Evolutionary conservation across 2,113 vertebrate genomes (phyloP).

Genomic region (Bostrychus sinensis): DNA sequence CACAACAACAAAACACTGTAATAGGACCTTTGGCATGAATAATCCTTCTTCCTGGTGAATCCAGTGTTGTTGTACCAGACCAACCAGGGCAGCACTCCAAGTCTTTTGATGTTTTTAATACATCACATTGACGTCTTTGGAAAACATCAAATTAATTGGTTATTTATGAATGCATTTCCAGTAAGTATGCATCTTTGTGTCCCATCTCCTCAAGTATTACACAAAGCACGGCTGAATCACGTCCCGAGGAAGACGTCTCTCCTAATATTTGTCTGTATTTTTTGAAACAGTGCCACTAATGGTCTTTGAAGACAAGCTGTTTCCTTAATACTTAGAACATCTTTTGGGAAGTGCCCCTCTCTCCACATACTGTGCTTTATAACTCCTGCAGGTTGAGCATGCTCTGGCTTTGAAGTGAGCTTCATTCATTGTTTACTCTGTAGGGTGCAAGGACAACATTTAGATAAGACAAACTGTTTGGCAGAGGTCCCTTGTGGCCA

Average conservation of each 20-base stretch:
- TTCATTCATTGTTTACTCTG: conserved; percentile 56
- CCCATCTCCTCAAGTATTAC: neutral
- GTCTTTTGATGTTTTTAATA: too few species aligned
- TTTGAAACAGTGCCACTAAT: conserved; percentile 18
- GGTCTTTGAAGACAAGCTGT: conserved; percentile 12
- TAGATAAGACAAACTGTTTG: conserved; percentile 56
- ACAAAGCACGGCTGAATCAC: neutral
- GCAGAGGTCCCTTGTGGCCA: conserved; percentile 33
- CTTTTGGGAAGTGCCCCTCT: conserved; percentile 10
- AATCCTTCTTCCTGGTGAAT: too few species aligned
- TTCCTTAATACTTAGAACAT: conserved; percentile 40
- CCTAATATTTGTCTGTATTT: conserved; percentile 3
- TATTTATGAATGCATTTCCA: neutral
- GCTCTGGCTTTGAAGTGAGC: conserved; percentile 51
- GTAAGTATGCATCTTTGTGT: neutral
- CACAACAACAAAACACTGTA: too few species aligned
- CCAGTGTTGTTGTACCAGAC: too few species aligned
- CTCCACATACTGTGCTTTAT: conserved; percentile 23
- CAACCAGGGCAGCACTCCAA: too few species aligned
- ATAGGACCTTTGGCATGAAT: too few species aligned
- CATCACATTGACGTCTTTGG: neutral
- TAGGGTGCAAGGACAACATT: conserved; percentile 57
- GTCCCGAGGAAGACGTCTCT: neutral
- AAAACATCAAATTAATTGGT: neutral
- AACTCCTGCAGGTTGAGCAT: conserved; percentile 45